These are phyloP conservation scores for Montipora cactus DNA, from an alignment of 64 coral and sea anemone genomes.

Conservation along the genomic window DNA sequence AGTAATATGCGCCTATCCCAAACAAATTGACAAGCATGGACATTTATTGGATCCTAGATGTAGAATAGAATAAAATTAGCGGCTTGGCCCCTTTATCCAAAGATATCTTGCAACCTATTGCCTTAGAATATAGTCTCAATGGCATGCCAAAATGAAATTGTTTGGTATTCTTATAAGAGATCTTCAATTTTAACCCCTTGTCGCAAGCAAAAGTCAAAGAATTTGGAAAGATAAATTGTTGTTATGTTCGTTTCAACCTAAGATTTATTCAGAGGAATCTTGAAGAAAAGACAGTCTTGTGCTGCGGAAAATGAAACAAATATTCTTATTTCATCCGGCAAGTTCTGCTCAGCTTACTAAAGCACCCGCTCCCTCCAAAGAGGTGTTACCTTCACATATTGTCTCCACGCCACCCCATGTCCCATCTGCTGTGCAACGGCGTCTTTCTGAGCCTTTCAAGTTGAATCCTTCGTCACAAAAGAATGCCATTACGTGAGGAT, in stretches of 20 bases:
- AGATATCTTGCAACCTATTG: neutral
- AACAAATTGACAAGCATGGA: too few relatives aligned
- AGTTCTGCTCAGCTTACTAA: neutral
- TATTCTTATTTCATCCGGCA: too few relatives aligned
- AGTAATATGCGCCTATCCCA: too few relatives aligned
- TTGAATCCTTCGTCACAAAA: constrained; percentile 23
- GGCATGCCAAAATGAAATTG: constrained; percentile 52
- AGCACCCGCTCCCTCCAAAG: neutral
- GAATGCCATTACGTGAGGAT: neutral
- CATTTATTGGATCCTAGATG: too few relatives aligned
- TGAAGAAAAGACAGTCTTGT: neutral
- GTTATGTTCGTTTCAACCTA: neutral
- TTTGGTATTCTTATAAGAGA: constrained; percentile 28
- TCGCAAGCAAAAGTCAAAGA: neutral
- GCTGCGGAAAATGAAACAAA: neutral
- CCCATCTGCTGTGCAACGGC: neutral
- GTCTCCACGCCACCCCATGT: constrained; percentile 46
- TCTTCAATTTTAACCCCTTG: constrained; percentile 15
- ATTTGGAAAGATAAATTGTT: neutral
- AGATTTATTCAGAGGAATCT: neutral
- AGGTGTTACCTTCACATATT: neutral
- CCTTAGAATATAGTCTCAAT: constrained; percentile 16
- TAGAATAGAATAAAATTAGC: too few relatives aligned
- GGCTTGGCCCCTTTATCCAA: too few relatives aligned
- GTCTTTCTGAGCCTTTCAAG: neutral